phyloP scores from a whole-genome alignment of 1,140 invertebrate species.

The Hermatobates lingyangjiaoensis region DNA sequence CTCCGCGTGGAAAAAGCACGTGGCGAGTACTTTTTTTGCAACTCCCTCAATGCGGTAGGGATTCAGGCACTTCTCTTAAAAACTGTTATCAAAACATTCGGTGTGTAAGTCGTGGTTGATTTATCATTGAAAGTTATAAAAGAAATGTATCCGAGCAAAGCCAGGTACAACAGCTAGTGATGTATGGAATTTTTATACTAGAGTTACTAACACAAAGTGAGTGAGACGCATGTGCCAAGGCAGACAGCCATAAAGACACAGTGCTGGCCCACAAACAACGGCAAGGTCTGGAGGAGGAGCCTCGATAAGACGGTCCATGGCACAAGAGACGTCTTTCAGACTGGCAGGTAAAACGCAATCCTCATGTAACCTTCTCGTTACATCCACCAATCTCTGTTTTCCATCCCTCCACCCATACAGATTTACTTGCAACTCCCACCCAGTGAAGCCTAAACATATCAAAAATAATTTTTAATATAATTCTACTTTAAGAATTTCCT shows the following conservation, averaged over 20 bases:
- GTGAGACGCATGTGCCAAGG: slow-evolving; percentile 50
- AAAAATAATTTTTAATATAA: too few relatives aligned
- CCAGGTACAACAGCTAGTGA: background rate
- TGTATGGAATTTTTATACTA: background rate
- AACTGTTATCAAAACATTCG: too few relatives aligned
- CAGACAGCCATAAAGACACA: slow-evolving; percentile 36
- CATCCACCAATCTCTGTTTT: background rate
- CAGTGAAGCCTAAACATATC: too few relatives aligned
- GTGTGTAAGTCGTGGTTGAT: too few relatives aligned
- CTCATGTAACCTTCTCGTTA: background rate
- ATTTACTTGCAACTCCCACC: background rate
- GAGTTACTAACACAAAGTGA: slow-evolving; percentile 37
- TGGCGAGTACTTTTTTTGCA: too few relatives aligned
- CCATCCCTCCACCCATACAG: background rate
- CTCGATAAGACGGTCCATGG: background rate
- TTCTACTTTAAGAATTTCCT: too few relatives aligned
- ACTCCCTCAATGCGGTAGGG: too few relatives aligned
- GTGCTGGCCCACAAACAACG: slow-evolving; percentile 35
- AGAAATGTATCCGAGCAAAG: background rate
- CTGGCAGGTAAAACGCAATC: too few relatives aligned
- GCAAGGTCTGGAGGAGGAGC: slow-evolving; percentile 40
- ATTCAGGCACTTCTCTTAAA: too few relatives aligned
- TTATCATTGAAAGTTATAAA: too few relatives aligned
- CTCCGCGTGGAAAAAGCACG: too few relatives aligned
- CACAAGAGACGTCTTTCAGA: background rate